phyloP scores from a whole-genome alignment of 2,113 vertebrate species.

The Saccopteryx leptura region DNA sequence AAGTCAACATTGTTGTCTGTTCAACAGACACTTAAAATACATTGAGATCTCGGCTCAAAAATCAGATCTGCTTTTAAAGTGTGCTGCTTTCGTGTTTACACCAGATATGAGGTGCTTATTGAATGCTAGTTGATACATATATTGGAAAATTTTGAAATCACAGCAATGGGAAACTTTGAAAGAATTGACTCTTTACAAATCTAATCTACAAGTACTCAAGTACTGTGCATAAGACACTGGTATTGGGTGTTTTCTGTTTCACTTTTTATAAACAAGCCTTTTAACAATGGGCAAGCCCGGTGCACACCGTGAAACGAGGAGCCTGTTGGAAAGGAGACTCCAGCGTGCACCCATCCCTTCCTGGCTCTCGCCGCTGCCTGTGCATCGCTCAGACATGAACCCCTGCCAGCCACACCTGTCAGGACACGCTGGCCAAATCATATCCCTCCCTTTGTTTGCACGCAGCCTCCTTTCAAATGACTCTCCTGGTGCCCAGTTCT shows the following conservation, averaged over 20 bases:
- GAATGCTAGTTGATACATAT: neutral
- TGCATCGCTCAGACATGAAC: neutral
- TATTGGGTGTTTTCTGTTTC: neutral
- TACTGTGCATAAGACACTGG: neutral
- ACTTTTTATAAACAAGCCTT: neutral
- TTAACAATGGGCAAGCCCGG: neutral
- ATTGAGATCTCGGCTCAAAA: slow-evolving; percentile 43
- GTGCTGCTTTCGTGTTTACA: slow-evolving; percentile 32
- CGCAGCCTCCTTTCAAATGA: neutral
- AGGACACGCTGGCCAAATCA: slow-evolving; percentile 7
- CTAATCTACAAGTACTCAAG: neutral
- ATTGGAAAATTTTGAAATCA: neutral
- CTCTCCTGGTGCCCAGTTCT: neutral
- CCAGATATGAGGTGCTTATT: neutral
- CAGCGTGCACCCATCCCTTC: slow-evolving; percentile 57
- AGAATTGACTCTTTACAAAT: slow-evolving; percentile 32
- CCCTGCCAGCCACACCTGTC: slow-evolving; percentile 59
- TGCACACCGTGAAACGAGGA: neutral
- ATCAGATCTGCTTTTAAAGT: slow-evolving; percentile 33
- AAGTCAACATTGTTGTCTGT: slow-evolving; percentile 84
- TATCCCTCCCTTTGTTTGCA: slow-evolving; percentile 12
- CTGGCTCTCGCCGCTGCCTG: neutral
- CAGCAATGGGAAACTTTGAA: slow-evolving; percentile 18
- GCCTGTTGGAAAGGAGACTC: neutral
- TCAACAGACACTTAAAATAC: slow-evolving; percentile 72